phyloP scores from a whole-genome alignment of 2,797 vertebrate species.

The Lutjanus argentimaculatus region DNA sequence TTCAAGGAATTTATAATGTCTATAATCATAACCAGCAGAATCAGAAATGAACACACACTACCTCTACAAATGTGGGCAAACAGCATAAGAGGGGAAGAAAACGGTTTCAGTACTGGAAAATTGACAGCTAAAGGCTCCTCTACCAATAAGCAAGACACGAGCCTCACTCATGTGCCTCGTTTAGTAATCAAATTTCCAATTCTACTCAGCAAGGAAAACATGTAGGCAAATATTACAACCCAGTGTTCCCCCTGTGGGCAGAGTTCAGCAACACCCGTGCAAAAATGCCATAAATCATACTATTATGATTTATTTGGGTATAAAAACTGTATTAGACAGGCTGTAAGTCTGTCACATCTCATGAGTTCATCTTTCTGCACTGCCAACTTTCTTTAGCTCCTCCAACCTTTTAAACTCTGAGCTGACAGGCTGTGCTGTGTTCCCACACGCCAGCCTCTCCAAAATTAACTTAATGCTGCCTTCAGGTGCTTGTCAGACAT shows the following conservation, averaged over 20 bases:
- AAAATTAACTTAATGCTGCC: slow-evolving; percentile 15
- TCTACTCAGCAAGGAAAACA: background rate
- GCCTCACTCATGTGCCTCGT: background rate
- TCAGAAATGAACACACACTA: background rate
- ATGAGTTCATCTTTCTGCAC: slow-evolving; percentile 7
- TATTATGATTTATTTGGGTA: background rate
- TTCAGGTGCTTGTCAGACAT: slow-evolving; percentile 37
- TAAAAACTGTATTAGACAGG: background rate
- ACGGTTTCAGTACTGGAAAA: background rate
- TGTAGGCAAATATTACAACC: background rate
- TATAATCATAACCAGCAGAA: background rate
- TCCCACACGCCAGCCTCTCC: slow-evolving; percentile 8
- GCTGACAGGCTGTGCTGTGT: slow-evolving; percentile 17
- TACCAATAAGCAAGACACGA: background rate
- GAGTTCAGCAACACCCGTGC: slow-evolving; percentile 3
- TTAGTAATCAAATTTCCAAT: slow-evolving; percentile 5
- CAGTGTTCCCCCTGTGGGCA: slow-evolving; percentile 1
- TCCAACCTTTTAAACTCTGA: background rate
- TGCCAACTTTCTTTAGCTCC: slow-evolving; percentile 5
- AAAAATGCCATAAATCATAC: background rate
- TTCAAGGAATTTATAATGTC: background rate
- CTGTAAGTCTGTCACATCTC: background rate
- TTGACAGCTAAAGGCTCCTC: background rate
- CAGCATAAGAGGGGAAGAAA: background rate
- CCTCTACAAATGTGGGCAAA: background rate